Conservation (phyloP, 1,140 invertebrate genomes). For the Drosophila sechellia region DNA sequence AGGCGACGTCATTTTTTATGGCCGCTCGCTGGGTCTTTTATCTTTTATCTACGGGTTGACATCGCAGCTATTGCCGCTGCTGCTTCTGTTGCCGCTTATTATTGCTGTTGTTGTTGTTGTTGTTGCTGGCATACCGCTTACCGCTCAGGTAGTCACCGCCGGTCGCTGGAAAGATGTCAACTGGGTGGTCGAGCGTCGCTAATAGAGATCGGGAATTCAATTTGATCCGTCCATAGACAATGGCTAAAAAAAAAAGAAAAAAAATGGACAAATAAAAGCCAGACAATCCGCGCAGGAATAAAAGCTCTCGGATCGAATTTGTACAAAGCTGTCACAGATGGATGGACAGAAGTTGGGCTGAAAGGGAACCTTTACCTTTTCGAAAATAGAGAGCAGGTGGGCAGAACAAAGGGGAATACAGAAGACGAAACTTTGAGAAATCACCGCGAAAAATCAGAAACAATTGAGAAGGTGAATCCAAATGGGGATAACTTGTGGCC, state of each 20-base stretch:
- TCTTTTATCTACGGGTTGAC: conserved; percentile 67
- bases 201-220: conserved; percentile 57
- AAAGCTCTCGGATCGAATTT: conserved; percentile 27
- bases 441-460: conserved; percentile 1
- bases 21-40: conserved; percentile 48
- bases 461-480: not conserved
- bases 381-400: conserved; percentile 25
- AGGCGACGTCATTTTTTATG: conserved; percentile 65
- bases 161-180: conserved; percentile 42
- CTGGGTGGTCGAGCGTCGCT: conserved; percentile 62
- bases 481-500: not conserved
- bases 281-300: not conserved
- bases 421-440: not conserved
- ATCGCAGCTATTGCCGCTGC: conserved; percentile 48
- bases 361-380: conserved; percentile 5
- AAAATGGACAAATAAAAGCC: not conserved
- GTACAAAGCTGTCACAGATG: conserved; percentile 21
- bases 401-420: conserved; percentile 7
- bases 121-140: not conserved
- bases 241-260: not conserved
- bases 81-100: conserved; percentile 41
- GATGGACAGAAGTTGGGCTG: conserved; percentile 15
- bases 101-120: conserved; percentile 1
- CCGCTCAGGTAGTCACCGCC: conserved; percentile 62
- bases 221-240: conserved; percentile 35